Conservation (phyloP, 2,888 invertebrate species). For the Acanthosepion esculentum region DNA sequence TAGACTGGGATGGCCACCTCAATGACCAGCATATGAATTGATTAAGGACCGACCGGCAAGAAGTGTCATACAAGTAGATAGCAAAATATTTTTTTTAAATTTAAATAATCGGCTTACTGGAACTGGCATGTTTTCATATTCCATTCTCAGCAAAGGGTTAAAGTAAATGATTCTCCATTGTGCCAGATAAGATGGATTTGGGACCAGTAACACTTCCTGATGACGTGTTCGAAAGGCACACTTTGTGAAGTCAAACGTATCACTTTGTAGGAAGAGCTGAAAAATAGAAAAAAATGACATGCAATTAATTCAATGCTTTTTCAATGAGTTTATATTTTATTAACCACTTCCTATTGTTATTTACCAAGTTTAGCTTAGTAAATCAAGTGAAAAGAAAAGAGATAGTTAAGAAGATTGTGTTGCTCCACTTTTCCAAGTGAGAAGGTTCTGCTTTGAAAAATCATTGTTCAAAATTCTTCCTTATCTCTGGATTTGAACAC, state of each 20-base stretch:
- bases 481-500: too few species aligned
- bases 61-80: background rate
- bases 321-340: background rate
- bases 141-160: constrained; percentile 72
- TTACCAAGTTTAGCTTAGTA: too few species aligned
- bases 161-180: constrained; percentile 71
- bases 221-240: constrained; percentile 71
- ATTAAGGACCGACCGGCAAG: too few species aligned
- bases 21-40: too few species aligned
- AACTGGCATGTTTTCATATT: constrained; percentile 70
- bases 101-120: constrained; percentile 60
- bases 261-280: constrained; percentile 70
- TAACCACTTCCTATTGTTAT: too few species aligned
- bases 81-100: background rate
- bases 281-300: constrained; percentile 51
- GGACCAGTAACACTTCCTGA: constrained; percentile 68
- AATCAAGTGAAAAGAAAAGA: too few species aligned
- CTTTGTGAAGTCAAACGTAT: constrained; percentile 66
- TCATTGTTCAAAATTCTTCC: too few species aligned
- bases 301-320: background rate
- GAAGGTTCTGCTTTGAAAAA: too few species aligned
- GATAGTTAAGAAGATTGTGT: too few species aligned
- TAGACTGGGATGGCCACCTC: too few species aligned
- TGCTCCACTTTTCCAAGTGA: too few species aligned
- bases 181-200: constrained; percentile 65